Evolutionary conservation across 2,113 vertebrate genomes (phyloP), one percentile per base, ranked within the genome.

Genomic region (Mormoops blainvillei): DNA sequence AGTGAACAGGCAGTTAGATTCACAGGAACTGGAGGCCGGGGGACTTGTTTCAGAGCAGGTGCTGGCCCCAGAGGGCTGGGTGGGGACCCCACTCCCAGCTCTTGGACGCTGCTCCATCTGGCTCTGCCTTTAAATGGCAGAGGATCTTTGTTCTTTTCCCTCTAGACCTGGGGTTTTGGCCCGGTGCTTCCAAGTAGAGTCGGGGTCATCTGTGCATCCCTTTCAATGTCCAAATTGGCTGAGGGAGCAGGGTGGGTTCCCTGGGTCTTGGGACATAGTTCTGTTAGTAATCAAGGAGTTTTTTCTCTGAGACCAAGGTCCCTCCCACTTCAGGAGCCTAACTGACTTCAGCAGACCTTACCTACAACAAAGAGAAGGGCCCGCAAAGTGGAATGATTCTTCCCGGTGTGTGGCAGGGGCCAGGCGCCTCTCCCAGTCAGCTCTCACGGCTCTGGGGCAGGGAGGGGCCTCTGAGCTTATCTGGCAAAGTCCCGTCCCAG

Each of bases 341-440:
- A 19, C 24, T 80, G 92, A 48, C 0, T 31, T 20, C 68, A 78
- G 78, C 41, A 95, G 61, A 67, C 19, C 71, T 73, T 33, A 4
- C 16, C 48, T 56, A 5, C 22, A 56, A 73, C 58, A 31, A 28
- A 31, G 12, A 45, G 36, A 56, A 63, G 45, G 19, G 33, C 9
- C 7, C 14, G 16, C 1, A 18, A 18, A n/a, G 18, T 50, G 13
- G 48, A 58, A 22, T 26, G 24, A 18, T 43, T 52, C 65, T n/a
- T 50, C 9, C n/a, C 3, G 4, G 38, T 24, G 10, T 50, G 63
- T 19, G 48, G 68, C 2, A 8, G 38, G 26, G 38, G 2, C 22
- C 1, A 2, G 50, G 38, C 0, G 43, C 38, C 73, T 68, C 58
- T 22, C 13, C 41, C 0, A 0, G 24, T 26, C 48, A 50, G 22